Conservation (phyloP, 2,888 invertebrate species). For the Blastobasis adustella region DNA sequence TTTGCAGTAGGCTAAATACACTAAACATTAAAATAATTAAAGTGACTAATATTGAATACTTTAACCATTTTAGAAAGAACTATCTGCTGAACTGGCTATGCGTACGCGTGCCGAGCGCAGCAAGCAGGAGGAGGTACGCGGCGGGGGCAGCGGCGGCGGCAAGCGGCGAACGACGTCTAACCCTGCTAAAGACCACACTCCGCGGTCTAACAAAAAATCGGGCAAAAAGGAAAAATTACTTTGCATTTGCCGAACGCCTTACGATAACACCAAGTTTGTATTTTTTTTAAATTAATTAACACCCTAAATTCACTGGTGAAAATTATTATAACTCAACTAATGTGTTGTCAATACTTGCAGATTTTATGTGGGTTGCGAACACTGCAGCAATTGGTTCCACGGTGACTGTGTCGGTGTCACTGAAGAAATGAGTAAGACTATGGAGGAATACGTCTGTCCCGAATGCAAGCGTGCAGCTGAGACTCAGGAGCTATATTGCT, state of each 20-base stretch:
- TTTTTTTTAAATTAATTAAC: neutral
- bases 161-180: slow-evolving; percentile 34
- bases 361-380: slow-evolving; percentile 98
- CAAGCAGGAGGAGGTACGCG: slow-evolving; percentile 80
- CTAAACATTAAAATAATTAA: no score
- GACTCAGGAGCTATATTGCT: slow-evolving; percentile 94
- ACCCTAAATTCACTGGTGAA: neutral
- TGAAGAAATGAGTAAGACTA: slow-evolving; percentile 90
- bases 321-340: slow-evolving; percentile 2
- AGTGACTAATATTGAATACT: no score
- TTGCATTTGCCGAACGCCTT: slow-evolving; percentile 94
- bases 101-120: slow-evolving; percentile 82
- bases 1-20: no score
- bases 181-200: slow-evolving; percentile 26
- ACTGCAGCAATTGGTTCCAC: slow-evolving; percentile 99
- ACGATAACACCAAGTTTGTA: slow-evolving; percentile 92
- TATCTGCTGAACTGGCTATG: slow-evolving; percentile 81
- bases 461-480: slow-evolving; percentile 91
- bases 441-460: slow-evolving; percentile 92
- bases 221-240: slow-evolving; percentile 87
- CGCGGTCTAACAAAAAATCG: slow-evolving; percentile 37
- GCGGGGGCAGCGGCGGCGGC: slow-evolving; percentile 51
- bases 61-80: slow-evolving; percentile 76
- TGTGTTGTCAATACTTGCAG: slow-evolving; percentile 52
- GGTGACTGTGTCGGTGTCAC: slow-evolving; percentile 96